Conservation (phyloP, 2,888 invertebrate species). For the Apodemia duryi region DNA sequence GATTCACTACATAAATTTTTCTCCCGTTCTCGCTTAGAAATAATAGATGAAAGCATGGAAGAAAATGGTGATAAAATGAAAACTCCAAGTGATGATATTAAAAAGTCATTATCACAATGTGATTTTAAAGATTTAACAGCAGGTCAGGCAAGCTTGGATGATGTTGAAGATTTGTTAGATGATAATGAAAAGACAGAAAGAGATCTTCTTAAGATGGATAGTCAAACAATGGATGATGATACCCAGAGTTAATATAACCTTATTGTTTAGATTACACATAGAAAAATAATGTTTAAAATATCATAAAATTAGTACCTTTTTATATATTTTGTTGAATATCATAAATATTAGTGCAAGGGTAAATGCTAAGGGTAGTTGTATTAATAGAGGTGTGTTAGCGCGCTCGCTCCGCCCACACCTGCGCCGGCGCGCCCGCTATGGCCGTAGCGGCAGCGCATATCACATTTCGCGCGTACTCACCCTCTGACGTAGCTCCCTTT, state of each 20-base stretch:
- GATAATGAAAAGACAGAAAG: constrained; percentile 42
- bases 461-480: constrained; percentile 85
- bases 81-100: constrained; percentile 35
- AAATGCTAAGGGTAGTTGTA: constrained; percentile 54
- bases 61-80: constrained; percentile 49
- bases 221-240: constrained; percentile 16
- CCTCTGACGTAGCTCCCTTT: constrained; percentile 99
- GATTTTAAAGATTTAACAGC: constrained; percentile 41
- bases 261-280: background rate
- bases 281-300: background rate
- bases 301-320: background rate
- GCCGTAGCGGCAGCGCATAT: constrained; percentile 60
- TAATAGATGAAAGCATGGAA: constrained; percentile 67
- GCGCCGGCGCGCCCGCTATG: constrained; percentile 64
- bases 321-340: no score
- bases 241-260: constrained; percentile 2
- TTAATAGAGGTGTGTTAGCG: constrained; percentile 61
- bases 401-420: constrained; percentile 62
- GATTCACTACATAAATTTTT: constrained; percentile 69
- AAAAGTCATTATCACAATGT: constrained; percentile 25
- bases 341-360: background rate
- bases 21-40: constrained; percentile 65
- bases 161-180: constrained; percentile 65
- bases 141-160: constrained; percentile 66
- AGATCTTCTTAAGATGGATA: constrained; percentile 23